Evolutionary conservation across 2,113 vertebrate genomes (phyloP).

Genomic region (Paramormyrops kingsleyae): DNA sequence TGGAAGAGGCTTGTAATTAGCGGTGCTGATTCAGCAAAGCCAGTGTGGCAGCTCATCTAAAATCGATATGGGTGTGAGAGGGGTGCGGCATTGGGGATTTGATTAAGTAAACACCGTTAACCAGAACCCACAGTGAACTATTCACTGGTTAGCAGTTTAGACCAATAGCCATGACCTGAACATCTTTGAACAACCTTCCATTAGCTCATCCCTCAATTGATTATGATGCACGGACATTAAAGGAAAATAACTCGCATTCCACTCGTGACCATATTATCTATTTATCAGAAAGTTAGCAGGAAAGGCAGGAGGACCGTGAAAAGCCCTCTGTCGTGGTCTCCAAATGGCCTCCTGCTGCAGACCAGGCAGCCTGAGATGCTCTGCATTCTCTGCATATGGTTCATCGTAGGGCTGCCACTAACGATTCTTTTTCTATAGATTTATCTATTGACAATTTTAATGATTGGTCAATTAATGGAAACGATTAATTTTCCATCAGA

Average conservation of each 20-base stretch:
- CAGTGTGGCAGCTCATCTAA: conserved; percentile 26
- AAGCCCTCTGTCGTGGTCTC: neutral
- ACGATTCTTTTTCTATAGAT: too few relatives aligned
- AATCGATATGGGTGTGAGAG: neutral
- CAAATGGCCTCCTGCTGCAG: too few relatives aligned
- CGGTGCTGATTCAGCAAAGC: conserved; percentile 24
- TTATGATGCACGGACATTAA: neutral
- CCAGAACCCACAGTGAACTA: neutral
- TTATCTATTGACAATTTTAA: too few relatives aligned
- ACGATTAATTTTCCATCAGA: too few relatives aligned
- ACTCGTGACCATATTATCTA: neutral
- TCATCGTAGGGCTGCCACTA: too few relatives aligned
- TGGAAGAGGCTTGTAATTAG: conserved; percentile 23
- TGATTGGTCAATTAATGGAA: too few relatives aligned
- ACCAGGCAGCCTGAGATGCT: neutral
- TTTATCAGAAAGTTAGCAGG: neutral
- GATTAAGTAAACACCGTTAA: neutral
- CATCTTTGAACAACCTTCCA: neutral
- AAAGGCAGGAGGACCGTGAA: neutral
- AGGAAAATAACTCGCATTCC: neutral
- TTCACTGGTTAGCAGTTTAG: neutral
- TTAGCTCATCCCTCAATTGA: neutral
- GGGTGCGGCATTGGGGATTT: neutral
- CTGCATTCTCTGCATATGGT: neutral
- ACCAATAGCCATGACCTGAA: neutral